These are phyloP conservation scores for Diploscapter pachys DNA, from an alignment of 1,140 invertebrate genomes.

Conservation along the genomic window DNA sequence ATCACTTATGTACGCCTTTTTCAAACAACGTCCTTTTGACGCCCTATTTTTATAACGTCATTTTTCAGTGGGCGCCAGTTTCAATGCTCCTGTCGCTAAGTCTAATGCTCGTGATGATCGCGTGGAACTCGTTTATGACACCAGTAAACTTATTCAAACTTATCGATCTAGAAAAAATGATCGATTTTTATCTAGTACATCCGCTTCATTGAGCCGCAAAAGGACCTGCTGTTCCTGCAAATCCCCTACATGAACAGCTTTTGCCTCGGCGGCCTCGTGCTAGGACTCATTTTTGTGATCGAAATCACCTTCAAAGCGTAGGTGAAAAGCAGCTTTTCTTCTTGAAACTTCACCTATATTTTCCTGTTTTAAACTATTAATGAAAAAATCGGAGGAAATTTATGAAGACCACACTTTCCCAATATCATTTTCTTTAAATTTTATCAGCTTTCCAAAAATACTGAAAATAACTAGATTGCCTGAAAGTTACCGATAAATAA, in stretches of 20 bases:
- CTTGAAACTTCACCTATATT: too few relatives aligned
- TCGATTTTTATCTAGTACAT: constrained; percentile 61
- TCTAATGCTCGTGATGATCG: too few relatives aligned
- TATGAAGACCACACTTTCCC: too few relatives aligned
- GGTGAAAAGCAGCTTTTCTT: constrained; percentile 56
- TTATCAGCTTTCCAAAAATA: constrained; percentile 10
- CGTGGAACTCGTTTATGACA: too few relatives aligned
- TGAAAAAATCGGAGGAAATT: too few relatives aligned
- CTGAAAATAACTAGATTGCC: neutral
- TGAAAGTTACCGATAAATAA: neutral
- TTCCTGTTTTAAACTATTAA: too few relatives aligned
- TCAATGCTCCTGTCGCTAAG: too few relatives aligned
- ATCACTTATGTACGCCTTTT: constrained; percentile 68
- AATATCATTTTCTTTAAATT: neutral
- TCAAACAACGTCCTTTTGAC: too few relatives aligned
- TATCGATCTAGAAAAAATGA: too few relatives aligned
- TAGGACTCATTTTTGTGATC: constrained; percentile 75
- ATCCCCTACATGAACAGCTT: constrained; percentile 77
- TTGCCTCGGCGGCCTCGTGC: constrained; percentile 70
- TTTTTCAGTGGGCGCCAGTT: constrained; percentile 64
- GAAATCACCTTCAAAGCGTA: constrained; percentile 85
- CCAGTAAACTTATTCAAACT: too few relatives aligned
- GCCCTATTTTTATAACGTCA: too few relatives aligned
- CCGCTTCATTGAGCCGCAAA: constrained; percentile 84
- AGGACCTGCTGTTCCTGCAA: constrained; percentile 77